Evolutionary conservation across 2,888 invertebrate genomes (phyloP).

Genomic region (Apocheima hispidaria): DNA sequence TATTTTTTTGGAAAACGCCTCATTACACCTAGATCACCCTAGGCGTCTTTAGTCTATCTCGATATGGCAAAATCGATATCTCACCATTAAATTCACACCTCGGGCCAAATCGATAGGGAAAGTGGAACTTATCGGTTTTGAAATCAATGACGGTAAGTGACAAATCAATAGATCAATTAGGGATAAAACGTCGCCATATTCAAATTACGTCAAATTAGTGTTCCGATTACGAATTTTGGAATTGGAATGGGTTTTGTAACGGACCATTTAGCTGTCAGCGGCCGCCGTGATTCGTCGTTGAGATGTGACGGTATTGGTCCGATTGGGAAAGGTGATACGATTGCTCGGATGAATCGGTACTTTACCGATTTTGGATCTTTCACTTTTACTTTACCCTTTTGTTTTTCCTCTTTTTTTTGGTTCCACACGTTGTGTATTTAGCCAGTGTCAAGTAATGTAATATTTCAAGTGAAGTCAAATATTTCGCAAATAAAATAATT

Average conservation of each 20-base stretch:
- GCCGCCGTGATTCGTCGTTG: constrained; percentile 44
- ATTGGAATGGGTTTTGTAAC: constrained; percentile 50
- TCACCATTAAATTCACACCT: constrained; percentile 30
- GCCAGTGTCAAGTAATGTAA: no score
- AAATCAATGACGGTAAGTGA: constrained; percentile 59
- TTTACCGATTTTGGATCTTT: no score
- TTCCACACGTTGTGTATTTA: no score
- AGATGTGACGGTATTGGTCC: constrained; percentile 38
- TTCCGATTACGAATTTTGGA: constrained; percentile 52
- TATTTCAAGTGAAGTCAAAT: no score
- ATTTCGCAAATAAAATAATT: no score
- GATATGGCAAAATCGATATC: constrained; percentile 10
- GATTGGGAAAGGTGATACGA: constrained; percentile 21
- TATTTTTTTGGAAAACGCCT: neutral
- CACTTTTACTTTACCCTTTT: no score
- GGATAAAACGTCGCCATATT: constrained; percentile 50
- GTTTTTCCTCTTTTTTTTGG: no score
- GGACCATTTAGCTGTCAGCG: constrained; percentile 47
- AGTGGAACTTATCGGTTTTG: constrained; percentile 35
- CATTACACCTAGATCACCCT: neutral
- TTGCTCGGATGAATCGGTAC: constrained; percentile 15
- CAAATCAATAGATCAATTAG: constrained; percentile 76
- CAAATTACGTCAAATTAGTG: constrained; percentile 61
- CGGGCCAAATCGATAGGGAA: constrained; percentile 5
- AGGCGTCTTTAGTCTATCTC: neutral